These are phyloP conservation scores for Agelaius tricolor DNA, from an alignment of 2,113 vertebrate species.

Conservation along the genomic window DNA sequence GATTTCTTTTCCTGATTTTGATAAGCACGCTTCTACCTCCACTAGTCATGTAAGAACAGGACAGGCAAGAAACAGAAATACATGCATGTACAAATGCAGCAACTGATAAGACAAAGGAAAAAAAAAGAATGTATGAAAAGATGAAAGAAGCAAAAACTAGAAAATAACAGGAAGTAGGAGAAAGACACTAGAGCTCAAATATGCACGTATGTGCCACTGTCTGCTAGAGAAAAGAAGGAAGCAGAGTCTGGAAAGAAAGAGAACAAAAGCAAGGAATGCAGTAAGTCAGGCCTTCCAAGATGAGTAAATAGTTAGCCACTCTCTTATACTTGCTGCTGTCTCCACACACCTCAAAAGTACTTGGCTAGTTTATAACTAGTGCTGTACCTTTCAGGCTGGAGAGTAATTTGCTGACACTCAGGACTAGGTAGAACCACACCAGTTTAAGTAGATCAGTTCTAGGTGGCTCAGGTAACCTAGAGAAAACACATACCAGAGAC, in stretches of 20 bases:
- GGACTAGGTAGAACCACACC: not conserved
- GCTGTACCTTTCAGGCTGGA: not conserved
- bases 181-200: not conserved
- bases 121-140: not conserved
- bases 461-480: not conserved
- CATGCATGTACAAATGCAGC: fast-evolving
- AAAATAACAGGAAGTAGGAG: slow-evolving; percentile 14
- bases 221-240: slow-evolving; percentile 12
- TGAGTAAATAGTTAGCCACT: not conserved
- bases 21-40: not conserved
- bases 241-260: not conserved
- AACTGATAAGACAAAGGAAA: not conserved
- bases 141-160: not conserved
- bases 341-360: not conserved
- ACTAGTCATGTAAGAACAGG: not conserved
- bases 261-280: slow-evolving; percentile 55
- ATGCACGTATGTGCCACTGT: not conserved
- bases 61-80: not conserved
- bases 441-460: not conserved
- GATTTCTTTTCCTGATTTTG: not conserved
- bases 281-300: slow-evolving; percentile 37
- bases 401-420: not conserved
- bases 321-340: not conserved
- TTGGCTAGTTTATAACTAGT: not conserved
- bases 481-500: not conserved